These are phyloP conservation scores for Python bivittatus DNA, from an alignment of 2,113 vertebrate genomes.

Conservation along the genomic window DNA sequence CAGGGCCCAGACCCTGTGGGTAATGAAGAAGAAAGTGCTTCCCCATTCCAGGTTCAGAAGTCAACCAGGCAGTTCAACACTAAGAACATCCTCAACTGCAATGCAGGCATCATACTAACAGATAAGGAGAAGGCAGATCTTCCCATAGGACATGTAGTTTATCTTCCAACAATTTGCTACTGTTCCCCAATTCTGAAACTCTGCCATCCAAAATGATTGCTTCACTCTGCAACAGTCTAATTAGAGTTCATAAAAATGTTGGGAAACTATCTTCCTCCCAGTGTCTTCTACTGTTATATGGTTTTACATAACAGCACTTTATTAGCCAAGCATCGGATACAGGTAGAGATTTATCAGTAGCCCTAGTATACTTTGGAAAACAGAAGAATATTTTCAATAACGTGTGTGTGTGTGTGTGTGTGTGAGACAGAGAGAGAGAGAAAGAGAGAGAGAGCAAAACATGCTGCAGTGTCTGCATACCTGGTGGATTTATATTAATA, in stretches of 20 bases:
- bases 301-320: background rate
- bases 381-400: background rate
- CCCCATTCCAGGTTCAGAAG: background rate
- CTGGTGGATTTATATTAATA: background rate
- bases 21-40: background rate
- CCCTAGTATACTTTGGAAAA: too few species aligned
- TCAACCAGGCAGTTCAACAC: background rate
- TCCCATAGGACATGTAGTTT: background rate
- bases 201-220: background rate
- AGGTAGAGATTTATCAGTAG: background rate
- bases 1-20: background rate
- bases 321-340: background rate
- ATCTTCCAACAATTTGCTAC: background rate
- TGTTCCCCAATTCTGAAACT: background rate
- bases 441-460: too few species aligned
- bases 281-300: background rate
- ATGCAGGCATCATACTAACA: background rate
- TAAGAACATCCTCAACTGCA: background rate
- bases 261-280: background rate
- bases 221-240: background rate
- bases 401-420: too few species aligned
- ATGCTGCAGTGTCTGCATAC: background rate
- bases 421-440: too few species aligned
- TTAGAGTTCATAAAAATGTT: background rate
- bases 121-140: background rate